These are phyloP conservation scores for Ochropleura leucogaster DNA, from an alignment of 2,888 invertebrate species.

Conservation along the genomic window DNA sequence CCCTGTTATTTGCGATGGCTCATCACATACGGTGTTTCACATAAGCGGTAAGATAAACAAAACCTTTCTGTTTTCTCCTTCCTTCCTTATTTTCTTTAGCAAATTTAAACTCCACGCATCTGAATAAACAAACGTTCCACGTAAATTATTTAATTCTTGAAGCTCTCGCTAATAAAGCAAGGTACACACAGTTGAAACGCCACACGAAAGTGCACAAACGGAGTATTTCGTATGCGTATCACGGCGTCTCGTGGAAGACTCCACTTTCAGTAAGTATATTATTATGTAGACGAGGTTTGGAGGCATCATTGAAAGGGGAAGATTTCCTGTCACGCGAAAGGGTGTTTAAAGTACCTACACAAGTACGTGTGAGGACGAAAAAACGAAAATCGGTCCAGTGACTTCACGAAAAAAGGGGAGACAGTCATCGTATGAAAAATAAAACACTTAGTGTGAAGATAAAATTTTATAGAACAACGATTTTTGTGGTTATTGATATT, in stretches of 20 bases:
- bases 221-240: constrained; percentile 58
- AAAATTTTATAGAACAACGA: constrained; percentile 61
- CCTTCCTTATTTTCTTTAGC: background rate
- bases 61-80: background rate
- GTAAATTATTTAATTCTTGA: constrained; percentile 43
- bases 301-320: constrained; percentile 65
- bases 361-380: constrained; percentile 46
- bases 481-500: constrained; percentile 64
- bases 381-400: constrained; percentile 37
- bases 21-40: background rate
- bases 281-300: constrained; percentile 67
- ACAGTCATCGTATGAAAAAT: constrained; percentile 48
- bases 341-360: constrained; percentile 58
- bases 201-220: constrained; percentile 57
- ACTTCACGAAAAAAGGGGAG: constrained; percentile 10
- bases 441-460: constrained; percentile 52
- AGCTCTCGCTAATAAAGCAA: constrained; percentile 48
- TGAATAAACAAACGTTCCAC: constrained; percentile 34
- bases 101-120: constrained; percentile 9
- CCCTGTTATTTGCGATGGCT: background rate
- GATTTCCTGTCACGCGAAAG: constrained; percentile 64
- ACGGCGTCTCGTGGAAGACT: constrained; percentile 58
- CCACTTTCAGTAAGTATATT: constrained; percentile 67
- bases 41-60: background rate
- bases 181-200: constrained; percentile 44